phyloP scores from a whole-genome alignment of 37 sponge, comb jelly and placozoan species.

The Bolinopsis microptera region DNA sequence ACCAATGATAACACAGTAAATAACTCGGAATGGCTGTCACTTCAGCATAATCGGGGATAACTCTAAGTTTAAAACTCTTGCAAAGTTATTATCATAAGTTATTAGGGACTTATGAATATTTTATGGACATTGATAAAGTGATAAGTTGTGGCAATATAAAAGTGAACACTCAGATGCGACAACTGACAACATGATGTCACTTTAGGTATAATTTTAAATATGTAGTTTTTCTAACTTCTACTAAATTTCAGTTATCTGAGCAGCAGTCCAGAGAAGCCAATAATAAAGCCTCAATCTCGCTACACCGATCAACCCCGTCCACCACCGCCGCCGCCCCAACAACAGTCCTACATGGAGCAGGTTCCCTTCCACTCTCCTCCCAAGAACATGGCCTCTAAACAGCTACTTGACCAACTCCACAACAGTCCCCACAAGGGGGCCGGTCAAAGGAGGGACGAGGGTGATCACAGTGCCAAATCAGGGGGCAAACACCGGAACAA shows the following conservation, averaged over 20 bases:
- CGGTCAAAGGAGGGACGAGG: not conserved
- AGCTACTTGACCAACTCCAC: not conserved
- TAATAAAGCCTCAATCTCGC: not conserved
- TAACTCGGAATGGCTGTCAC: too few relatives aligned
- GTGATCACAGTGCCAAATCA: not conserved
- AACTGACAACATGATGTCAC: too few relatives aligned
- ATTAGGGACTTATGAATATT: too few relatives aligned
- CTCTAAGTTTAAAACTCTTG: too few relatives aligned
- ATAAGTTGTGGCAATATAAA: too few relatives aligned
- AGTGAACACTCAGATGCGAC: too few relatives aligned
- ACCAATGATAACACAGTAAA: too few relatives aligned
- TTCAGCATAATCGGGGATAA: too few relatives aligned
- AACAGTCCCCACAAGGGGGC: slow-evolving; percentile 5
- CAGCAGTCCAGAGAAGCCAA: slow-evolving; percentile 55
- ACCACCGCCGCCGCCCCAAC: not conserved
- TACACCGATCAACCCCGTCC: not conserved
- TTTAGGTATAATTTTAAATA: too few relatives aligned
- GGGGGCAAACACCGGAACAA: not conserved
- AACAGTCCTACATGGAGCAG: not conserved
- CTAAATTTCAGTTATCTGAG: slow-evolving; percentile 52
- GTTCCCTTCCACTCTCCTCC: slow-evolving; percentile 14
- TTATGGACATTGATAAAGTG: too few relatives aligned
- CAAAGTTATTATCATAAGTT: too few relatives aligned
- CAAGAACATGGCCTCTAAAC: slow-evolving; percentile 13
- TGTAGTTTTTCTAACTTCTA: too few relatives aligned